Percentiles rank a stretch among this genome's conserved stretches.
Conservation (phyloP, 35 echinoderm and acorn worm species). For the Amphiura filiformis region DNA sequence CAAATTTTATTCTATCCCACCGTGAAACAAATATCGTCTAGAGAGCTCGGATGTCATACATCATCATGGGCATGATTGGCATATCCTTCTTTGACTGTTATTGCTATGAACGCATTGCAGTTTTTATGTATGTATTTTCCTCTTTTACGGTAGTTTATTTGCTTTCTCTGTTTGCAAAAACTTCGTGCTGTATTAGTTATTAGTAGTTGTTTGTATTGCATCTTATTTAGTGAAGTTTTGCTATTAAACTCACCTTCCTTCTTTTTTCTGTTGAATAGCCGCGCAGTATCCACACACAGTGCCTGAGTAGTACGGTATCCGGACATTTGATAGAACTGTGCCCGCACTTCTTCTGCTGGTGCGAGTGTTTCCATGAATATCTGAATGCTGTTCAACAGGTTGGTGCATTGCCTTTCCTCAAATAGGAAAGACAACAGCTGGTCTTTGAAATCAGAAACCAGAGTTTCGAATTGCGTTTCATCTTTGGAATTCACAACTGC, state of each 20-base stretch:
- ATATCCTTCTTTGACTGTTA: too few species aligned
- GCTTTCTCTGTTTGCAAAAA: too few species aligned
- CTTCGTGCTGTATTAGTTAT: too few species aligned
- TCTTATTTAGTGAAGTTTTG: too few species aligned
- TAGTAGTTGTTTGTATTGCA: too few species aligned
- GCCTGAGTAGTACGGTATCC: background rate
- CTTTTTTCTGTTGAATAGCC: background rate
- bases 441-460: background rate
- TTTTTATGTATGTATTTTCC: too few species aligned
- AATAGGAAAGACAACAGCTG: background rate
- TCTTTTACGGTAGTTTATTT: too few species aligned
- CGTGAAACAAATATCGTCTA: too few species aligned
- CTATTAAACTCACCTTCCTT: constrained; percentile 1
- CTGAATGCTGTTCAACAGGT: background rate
- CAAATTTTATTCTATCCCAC: too few species aligned
- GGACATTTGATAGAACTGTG: background rate
- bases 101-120: too few species aligned
- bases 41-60: too few species aligned
- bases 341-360: background rate
- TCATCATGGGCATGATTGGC: too few species aligned
- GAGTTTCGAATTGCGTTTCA: background rate
- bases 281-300: background rate
- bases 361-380: background rate
- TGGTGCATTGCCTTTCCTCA: background rate
- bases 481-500: background rate